phyloP scores from a whole-genome alignment of 2,888 invertebrate species.

The Cremastinae sp. region DNA sequence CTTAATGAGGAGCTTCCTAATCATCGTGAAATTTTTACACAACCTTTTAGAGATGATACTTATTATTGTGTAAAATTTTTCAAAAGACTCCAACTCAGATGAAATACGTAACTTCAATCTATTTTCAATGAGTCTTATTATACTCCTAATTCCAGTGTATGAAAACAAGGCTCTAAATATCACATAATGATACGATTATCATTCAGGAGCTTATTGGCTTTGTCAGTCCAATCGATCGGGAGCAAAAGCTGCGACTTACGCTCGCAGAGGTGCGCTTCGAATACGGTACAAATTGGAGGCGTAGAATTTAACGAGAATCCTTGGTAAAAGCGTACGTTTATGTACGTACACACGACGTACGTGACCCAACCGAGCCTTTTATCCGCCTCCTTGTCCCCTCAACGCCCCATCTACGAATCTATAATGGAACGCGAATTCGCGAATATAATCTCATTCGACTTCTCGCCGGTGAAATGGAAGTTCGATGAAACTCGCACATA shows the following conservation, averaged over 20 bases:
- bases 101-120: no score
- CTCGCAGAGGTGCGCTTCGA: slow-evolving; percentile 6
- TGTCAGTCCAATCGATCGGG: slow-evolving; percentile 28
- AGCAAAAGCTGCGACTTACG: background rate
- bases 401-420: background rate
- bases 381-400: background rate
- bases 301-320: slow-evolving; percentile 46
- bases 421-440: slow-evolving; percentile 26
- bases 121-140: no score
- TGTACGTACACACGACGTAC: slow-evolving; percentile 6
- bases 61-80: no score
- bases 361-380: slow-evolving; percentile 1
- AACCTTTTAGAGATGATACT: no score
- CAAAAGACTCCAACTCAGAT: no score
- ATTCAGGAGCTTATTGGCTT: slow-evolving; percentile 40
- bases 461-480: slow-evolving; percentile 15
- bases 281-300: slow-evolving; percentile 46
- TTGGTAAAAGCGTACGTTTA: slow-evolving; percentile 6
- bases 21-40: no score
- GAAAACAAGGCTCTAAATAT: no score
- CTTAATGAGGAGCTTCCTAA: no score
- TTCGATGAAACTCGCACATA: slow-evolving; percentile 15
- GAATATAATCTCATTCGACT: slow-evolving; percentile 41
- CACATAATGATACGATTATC: no score
- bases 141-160: no score